Conservation (phyloP, 2,888 invertebrate genomes). For the Dusona sp. region DNA sequence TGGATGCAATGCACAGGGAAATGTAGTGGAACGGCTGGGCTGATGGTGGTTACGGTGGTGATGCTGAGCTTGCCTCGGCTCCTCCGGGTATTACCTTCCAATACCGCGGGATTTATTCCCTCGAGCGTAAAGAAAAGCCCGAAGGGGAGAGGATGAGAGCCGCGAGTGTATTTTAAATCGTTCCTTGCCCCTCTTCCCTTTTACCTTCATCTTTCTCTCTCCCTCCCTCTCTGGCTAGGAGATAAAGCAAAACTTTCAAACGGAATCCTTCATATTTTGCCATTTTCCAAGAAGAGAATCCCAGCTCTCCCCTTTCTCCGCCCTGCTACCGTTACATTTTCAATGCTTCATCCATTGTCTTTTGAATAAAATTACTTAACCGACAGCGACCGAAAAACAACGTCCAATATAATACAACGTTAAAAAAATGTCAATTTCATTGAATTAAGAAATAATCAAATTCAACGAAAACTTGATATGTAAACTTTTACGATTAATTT, state of each 20-base stretch:
- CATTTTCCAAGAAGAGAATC: conserved; percentile 50
- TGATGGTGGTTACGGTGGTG: conserved; percentile 65
- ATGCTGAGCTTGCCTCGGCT: conserved; percentile 46
- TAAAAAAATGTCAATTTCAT: background rate
- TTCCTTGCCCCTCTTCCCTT: conserved; percentile 49
- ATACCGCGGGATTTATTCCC: conserved; percentile 79
- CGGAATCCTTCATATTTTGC: conserved; percentile 67
- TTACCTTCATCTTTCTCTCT: background rate
- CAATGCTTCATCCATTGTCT: conserved; percentile 39
- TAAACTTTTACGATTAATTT: background rate
- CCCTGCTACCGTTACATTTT: background rate
- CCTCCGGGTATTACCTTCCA: conserved; percentile 77
- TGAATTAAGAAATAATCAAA: background rate
- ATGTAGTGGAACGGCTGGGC: conserved; percentile 78
- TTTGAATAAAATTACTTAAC: background rate
- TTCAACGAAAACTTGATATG: background rate
- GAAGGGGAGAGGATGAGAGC: conserved; percentile 59
- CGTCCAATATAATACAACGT: background rate
- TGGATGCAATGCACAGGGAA: conserved; percentile 78
- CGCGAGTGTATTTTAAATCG: conserved; percentile 75
- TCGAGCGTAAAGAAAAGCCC: conserved; percentile 71
- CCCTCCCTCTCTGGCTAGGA: conserved; percentile 19
- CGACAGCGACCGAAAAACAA: conserved; percentile 1
- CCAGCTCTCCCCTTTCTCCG: background rate
- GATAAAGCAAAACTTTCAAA: conserved; percentile 67